These are phyloP conservation scores for Lepidurus couesii DNA, from an alignment of 1,140 invertebrate genomes.

Conservation along the genomic window DNA sequence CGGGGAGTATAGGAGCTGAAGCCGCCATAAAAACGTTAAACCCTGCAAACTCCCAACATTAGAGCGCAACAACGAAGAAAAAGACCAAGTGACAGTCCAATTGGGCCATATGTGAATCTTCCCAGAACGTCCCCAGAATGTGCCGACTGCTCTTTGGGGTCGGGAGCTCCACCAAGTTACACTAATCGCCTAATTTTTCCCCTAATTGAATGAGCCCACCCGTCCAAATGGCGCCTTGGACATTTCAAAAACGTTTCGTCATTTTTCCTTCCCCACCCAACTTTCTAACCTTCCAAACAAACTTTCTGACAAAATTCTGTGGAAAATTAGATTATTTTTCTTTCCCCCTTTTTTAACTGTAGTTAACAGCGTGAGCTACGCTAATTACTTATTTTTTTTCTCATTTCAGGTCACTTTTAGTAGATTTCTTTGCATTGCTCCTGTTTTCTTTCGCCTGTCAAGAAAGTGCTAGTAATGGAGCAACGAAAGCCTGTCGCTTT, in stretches of 20 bases:
- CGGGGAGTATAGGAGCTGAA: too few relatives aligned
- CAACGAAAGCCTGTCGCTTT: not conserved
- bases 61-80: not conserved
- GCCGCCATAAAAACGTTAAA: too few relatives aligned
- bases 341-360: too few relatives aligned
- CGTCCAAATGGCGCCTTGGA: not conserved
- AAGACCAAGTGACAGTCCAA: slow-evolving; percentile 9
- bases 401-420: too few relatives aligned
- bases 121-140: not conserved
- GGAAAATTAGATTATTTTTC: not conserved
- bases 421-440: not conserved
- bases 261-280: not conserved
- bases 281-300: not conserved
- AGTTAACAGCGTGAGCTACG: too few relatives aligned
- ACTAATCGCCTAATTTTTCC: slow-evolving; percentile 1
- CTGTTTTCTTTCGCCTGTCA: slow-evolving; percentile 3
- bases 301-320: not conserved
- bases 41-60: not conserved
- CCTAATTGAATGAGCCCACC: slow-evolving; percentile 6
- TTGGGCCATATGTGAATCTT: slow-evolving; percentile 14
- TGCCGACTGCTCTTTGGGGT: not conserved
- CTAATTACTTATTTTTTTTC: too few relatives aligned
- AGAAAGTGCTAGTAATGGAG: slow-evolving; percentile 9
- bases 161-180: not conserved
- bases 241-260: not conserved